A percentile compares a stretch with the other conserved stretches of the same genome.
phyloP scores from a whole-genome alignment of 2,113 vertebrate genomes.

The Monopterus albus region DNA sequence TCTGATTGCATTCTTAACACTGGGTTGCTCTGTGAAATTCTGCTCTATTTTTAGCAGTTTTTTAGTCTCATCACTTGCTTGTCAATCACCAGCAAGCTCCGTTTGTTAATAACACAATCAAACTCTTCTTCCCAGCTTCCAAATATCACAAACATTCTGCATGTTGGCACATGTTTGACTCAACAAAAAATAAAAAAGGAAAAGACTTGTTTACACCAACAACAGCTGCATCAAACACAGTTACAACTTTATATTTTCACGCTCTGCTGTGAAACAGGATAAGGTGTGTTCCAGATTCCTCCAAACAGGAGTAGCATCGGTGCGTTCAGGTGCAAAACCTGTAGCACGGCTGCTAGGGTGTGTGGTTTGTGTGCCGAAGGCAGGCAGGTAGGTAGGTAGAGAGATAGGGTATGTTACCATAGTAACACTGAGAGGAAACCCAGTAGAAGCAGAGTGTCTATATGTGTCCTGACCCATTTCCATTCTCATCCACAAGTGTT shows the following conservation, averaged over 20 bases:
- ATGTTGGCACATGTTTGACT: constrained; percentile 23
- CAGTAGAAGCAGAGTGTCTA: constrained; percentile 75
- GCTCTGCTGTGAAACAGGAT: constrained; percentile 52
- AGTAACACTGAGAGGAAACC: constrained; percentile 82
- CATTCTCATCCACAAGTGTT: constrained; percentile 82
- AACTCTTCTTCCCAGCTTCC: constrained; percentile 21
- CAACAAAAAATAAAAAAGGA: not conserved
- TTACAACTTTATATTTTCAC: constrained; percentile 50
- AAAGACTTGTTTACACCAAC: constrained; percentile 39
- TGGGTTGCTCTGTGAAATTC: constrained; percentile 13
- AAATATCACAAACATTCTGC: constrained; percentile 30
- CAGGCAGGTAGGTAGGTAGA: constrained; percentile 60
- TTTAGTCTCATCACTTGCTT: constrained; percentile 33
- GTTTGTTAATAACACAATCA: constrained; percentile 49
- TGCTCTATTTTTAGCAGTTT: constrained; percentile 51
- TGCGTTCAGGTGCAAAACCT: constrained; percentile 79
- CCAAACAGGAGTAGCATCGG: constrained; percentile 42
- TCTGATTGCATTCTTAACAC: constrained; percentile 13
- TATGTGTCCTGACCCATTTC: constrained; percentile 86
- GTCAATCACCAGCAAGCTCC: constrained; percentile 40
- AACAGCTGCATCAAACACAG: constrained; percentile 41
- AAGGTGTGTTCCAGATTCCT: constrained; percentile 35
- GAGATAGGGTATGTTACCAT: constrained; percentile 82
- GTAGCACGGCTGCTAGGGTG: constrained; percentile 64
- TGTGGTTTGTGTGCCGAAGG: constrained; percentile 70